phyloP scores from a whole-genome alignment of 2,113 vertebrate species.

The Arenaria interpres region DNA sequence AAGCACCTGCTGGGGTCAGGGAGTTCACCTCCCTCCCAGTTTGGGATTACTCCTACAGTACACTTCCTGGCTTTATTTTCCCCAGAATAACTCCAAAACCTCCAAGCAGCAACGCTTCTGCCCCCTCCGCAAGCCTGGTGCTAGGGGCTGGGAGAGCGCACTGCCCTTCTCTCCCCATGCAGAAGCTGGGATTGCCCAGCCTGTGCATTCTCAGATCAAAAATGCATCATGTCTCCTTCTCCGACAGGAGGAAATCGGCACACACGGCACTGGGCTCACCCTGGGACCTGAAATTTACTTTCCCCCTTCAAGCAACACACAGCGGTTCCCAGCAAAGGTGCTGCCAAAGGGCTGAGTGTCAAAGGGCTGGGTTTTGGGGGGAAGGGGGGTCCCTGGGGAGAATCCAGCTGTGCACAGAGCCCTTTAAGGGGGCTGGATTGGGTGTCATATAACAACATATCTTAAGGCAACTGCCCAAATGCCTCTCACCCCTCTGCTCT shows the following conservation, averaged over 20 bases:
- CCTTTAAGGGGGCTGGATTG: neutral
- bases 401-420: neutral
- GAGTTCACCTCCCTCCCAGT: neutral
- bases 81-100: neutral
- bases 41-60: neutral
- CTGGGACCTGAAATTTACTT: neutral
- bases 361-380: neutral
- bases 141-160: neutral
- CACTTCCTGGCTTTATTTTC: neutral
- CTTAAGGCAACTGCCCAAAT: neutral
- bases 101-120: neutral
- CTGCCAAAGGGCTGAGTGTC: neutral
- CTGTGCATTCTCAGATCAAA: neutral
- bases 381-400: neutral
- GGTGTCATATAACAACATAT: neutral
- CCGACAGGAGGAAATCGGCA: neutral
- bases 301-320: neutral
- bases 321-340: neutral
- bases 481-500: neutral
- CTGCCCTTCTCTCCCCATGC: neutral
- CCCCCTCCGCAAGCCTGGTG: neutral
- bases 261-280: fast-evolving
- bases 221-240: neutral
- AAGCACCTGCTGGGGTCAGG: conserved; percentile 55
- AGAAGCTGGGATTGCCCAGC: neutral